Evolutionary conservation across 2,113 vertebrate species (phyloP), one percentile per base, ranked within the genome.

Genomic region (Zosterops japonicus): DNA sequence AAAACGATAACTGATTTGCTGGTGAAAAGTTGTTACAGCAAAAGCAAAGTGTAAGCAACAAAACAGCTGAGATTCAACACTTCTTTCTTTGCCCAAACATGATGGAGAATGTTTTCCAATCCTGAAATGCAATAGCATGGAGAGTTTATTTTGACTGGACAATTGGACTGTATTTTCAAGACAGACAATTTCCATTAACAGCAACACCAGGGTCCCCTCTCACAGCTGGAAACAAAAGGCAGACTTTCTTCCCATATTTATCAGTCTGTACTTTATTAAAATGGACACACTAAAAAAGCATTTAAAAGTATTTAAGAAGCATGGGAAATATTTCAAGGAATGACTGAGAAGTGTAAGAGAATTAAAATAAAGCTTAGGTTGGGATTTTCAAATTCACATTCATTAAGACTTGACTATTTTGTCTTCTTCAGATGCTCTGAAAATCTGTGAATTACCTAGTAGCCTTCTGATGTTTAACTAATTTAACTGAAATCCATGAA

Each of bases 141-240:
- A 21, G 19, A 81, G 69, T 89, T 90, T 97, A 80, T 96, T 96
- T 94, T 93, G 85, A 76, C 67, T 93, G 84, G 84, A 91, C 68
- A 78, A 65, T 68, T 64, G 74, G 47, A 69, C 36, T 81, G 64
- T 63, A 72, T 87, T 95, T 89, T 89, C 74, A 90, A 24, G 56
- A 80, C 74, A 89, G 92, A 76, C 18, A 89, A 56, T 39, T 90
- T 91, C 74, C 91, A 91, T 85, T 79, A 89, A 89, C 80, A 94
- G 67, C 80, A 93, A 65, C 78, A 79, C 29, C 59, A 80, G 63
- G 39, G 83, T 89, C 35, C 50, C 78, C 50, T 61, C 20, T 87
- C 89, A 88, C 91, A 94, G 84, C 59, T 94, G 91, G 93, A 85
- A 92, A 91, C 33, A 67, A 56, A 91, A 80, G 79, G 16, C 49